Evolutionary conservation across 92 coral and sea anemone species (phyloP), one percentile per base, ranked within the genome.

Genomic region (Nematostella vectensis): DNA sequence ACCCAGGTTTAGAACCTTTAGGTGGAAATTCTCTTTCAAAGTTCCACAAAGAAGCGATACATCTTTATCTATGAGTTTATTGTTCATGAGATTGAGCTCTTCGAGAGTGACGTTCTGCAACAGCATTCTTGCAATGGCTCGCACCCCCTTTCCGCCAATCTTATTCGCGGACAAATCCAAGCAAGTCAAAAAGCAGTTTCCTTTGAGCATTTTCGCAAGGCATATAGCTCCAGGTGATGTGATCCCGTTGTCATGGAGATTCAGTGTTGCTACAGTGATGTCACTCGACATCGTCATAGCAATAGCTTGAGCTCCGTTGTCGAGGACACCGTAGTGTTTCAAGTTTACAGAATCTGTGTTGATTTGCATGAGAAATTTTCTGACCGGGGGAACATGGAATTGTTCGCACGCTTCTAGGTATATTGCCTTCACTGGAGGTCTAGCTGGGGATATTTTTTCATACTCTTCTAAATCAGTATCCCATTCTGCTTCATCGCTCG

Each of bases 181-280:
- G 28, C 19, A n/a, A 6, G 61, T 64, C 20, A 81, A 44, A 18
- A 71, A 70, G 31, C 63, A 64, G 50, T 81, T 81, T 9, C 29
- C 54, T 20, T 21, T 54, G 21, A 81, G 58, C 63, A 81, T 62
- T 13, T 43, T 68, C 31, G 79, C 79, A 15, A 81, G 26, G 20
- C 21, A 48, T 11, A 9, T 18, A 1, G 71, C 68, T 2, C 88
- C 88, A 2, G 25, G 31, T 24, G 47, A 67, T 3, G 26, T 27
- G 28, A 81, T 60, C 0, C 83, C 76, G 57, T 70, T 81, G 57
- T 71, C 88, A 45, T 76, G 88, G 58, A 81, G 88, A 71, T 81
- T 81, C 17, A 81, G 21, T 1, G 67, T 47, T 47, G 50, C 57
- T 36, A 81, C 72, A 13, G 80, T 70, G 20, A 61, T 53, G 68